Percentiles rank a stretch among this genome's conserved stretches.
phyloP scores from a whole-genome alignment of 2,113 vertebrate genomes.

The Nannospalax galili region DNA sequence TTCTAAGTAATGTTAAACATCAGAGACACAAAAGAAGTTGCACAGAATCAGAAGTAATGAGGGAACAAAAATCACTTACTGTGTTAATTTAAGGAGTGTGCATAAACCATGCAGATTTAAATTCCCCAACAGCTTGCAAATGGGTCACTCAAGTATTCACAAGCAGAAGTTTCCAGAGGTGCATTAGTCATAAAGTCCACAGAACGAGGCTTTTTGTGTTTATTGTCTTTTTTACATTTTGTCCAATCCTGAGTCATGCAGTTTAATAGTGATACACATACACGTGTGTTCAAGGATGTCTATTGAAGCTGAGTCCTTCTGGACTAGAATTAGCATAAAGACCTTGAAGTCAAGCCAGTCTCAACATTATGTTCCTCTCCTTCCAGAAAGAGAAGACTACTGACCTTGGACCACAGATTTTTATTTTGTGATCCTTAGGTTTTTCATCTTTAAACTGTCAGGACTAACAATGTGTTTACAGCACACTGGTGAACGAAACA shows the following conservation, averaged over 20 bases:
- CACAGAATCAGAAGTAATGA: not conserved
- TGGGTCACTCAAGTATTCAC: conserved; percentile 16
- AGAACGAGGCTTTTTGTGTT: conserved; percentile 39
- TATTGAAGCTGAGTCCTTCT: not conserved
- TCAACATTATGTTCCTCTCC: not conserved
- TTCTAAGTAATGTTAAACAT: conserved; percentile 33
- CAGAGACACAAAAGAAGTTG: conserved; percentile 3
- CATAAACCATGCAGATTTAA: conserved; percentile 21
- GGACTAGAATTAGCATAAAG: not conserved
- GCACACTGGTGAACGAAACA: not conserved
- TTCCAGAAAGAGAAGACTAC: not conserved
- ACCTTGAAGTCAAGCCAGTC: not conserved
- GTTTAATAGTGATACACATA: not conserved
- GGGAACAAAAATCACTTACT: not conserved
- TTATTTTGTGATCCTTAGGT: not conserved
- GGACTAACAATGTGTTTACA: rapidly evolving
- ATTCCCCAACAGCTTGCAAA: conserved; percentile 70
- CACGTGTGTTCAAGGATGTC: not conserved
- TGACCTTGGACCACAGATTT: not conserved
- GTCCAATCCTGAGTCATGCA: not conserved
- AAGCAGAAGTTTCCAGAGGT: conserved; percentile 48
- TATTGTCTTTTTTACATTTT: conserved; percentile 54
- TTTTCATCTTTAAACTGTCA: not conserved
- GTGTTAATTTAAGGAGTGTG: conserved; percentile 47
- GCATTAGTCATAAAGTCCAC: conserved; percentile 31